Evolutionary conservation across 2,888 invertebrate species (phyloP).

Genomic region (Meliscaeva auricollis): DNA sequence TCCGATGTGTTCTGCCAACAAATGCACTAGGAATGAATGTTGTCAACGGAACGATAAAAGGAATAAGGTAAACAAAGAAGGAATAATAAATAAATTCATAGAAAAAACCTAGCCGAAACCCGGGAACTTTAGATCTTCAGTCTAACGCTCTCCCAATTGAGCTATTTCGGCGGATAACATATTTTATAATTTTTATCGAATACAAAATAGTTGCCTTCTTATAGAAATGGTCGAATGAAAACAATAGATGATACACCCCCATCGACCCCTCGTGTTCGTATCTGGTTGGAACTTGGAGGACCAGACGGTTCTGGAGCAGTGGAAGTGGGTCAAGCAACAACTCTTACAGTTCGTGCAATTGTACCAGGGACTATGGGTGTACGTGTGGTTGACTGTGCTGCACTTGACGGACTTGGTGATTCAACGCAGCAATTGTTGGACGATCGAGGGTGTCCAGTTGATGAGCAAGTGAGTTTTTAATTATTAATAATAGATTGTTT

Average conservation of each 20-base stretch:
- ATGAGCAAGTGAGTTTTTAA: conserved; percentile 85
- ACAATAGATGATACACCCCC: conserved; percentile 81
- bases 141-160: conserved; percentile 79
- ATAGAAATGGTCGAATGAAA: conserved; percentile 87
- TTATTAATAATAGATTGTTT: not conserved
- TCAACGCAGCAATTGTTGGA: conserved; percentile 90
- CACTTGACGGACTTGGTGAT: conserved; percentile 91
- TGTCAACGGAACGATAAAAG: conserved; percentile 64
- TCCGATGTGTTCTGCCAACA: conserved; percentile 85
- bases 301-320: conserved; percentile 86
- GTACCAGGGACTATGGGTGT: conserved; percentile 89
- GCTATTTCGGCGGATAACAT: conserved; percentile 77
- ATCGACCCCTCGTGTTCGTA: conserved; percentile 86
- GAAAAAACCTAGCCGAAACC: conserved; percentile 78
- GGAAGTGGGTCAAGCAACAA: conserved; percentile 90
- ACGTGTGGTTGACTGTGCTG: conserved; percentile 90
- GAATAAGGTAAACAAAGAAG: conserved; percentile 47
- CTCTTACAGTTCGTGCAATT: conserved; percentile 85
- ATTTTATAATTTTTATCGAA: not conserved
- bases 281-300: conserved; percentile 89
- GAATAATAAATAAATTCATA: conserved; percentile 34
- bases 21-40: conserved; percentile 82
- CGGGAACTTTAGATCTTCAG: conserved; percentile 79
- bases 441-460: conserved; percentile 90
- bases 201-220: conserved; percentile 19